These are phyloP conservation scores for Alca torda DNA, from an alignment of 2,797 vertebrate genomes.

Conservation along the genomic window DNA sequence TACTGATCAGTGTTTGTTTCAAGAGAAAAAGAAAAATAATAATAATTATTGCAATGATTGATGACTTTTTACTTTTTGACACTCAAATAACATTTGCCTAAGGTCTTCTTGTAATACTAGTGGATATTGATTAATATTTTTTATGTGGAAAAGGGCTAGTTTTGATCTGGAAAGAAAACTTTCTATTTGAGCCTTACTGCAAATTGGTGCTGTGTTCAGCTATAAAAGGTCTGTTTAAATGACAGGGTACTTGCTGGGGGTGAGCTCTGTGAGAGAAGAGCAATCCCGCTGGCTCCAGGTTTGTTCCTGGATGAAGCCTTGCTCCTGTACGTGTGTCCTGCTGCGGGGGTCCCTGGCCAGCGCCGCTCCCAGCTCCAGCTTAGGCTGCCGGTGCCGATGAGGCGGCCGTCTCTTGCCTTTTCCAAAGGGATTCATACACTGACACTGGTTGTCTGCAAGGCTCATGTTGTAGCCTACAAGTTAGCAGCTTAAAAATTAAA, in stretches of 20 bases:
- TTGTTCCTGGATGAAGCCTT: fast-evolving
- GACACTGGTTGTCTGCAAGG: not conserved
- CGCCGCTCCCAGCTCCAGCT: not conserved
- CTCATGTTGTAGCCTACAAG: not conserved
- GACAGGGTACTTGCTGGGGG: not conserved
- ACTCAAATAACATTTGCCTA: not conserved
- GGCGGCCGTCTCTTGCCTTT: not conserved
- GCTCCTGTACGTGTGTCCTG: not conserved
- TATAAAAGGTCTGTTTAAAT: not conserved
- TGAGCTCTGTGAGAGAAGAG: not conserved
- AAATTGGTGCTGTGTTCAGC: not conserved
- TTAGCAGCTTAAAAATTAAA: not conserved
- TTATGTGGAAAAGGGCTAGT: not conserved
- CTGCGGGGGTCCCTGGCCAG: not conserved
- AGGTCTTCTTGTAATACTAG: not conserved
- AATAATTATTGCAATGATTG: not conserved
- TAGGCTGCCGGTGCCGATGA: not conserved
- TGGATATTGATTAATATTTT: not conserved
- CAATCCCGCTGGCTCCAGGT: not conserved
- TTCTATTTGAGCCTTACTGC: not conserved
- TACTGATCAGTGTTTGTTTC: not conserved
- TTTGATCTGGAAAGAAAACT: not conserved
- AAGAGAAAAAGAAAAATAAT: not conserved
- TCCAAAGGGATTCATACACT: not conserved
- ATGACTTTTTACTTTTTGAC: not conserved